Evolutionary conservation across 1,140 invertebrate species (phyloP).

Genomic region (Aplysia californica): DNA sequence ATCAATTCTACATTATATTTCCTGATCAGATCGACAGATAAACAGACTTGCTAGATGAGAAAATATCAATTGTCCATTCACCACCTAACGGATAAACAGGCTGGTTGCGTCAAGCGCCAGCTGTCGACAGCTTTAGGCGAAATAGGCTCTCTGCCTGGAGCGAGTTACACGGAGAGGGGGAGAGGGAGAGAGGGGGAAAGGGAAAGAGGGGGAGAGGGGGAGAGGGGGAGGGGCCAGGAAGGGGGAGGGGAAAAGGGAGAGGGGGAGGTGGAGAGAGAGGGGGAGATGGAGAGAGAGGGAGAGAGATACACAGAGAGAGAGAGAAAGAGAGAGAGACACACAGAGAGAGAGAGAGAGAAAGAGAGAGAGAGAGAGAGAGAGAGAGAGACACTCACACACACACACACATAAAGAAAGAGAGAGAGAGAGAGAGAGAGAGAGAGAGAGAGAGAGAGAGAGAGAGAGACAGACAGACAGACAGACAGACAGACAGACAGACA

Average conservation of each 20-base stretch:
- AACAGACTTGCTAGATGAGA: no score
- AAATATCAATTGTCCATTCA: no score
- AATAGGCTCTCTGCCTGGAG: background rate
- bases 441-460: background rate
- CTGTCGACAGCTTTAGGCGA: no score
- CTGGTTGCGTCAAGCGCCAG: no score
- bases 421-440: background rate
- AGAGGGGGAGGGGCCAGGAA: background rate
- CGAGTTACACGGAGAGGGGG: background rate
- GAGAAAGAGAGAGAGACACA: background rate
- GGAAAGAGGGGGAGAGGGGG: conserved; percentile 3
- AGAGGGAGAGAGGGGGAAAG: background rate
- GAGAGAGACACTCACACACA: background rate
- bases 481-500: background rate
- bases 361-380: background rate
- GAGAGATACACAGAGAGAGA: background rate
- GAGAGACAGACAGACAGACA: background rate
- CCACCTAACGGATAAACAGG: no score
- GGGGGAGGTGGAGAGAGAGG: background rate
- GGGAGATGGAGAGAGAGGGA: background rate
- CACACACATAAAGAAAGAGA: conserved; percentile 1
- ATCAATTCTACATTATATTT: no score
- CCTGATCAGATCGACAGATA: no score
- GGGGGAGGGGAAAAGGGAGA: background rate
- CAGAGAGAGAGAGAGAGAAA: background rate